Conservation (phyloP, 2,888 invertebrate genomes). For the Agrilus cyanescens region DNA sequence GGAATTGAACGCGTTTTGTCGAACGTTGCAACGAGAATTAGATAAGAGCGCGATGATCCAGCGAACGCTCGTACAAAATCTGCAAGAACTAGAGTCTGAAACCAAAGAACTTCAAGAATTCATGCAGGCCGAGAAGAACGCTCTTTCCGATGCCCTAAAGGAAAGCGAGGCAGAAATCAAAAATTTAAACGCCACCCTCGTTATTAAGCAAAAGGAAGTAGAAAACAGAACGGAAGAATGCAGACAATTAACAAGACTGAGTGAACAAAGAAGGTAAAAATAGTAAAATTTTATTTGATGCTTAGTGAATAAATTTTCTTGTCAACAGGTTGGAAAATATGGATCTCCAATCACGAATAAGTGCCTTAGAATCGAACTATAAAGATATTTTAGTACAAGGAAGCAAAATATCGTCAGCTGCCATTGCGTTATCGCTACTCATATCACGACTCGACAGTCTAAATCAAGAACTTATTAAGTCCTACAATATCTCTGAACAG, state of each 20-base stretch:
- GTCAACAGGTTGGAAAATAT: conserved; percentile 50
- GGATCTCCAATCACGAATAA: conserved; percentile 51
- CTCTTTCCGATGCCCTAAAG: conserved; percentile 64
- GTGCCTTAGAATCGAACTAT: conserved; percentile 48
- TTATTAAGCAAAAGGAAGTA: conserved; percentile 43
- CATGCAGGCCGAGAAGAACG: conserved; percentile 72
- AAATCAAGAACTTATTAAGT: conserved; percentile 57
- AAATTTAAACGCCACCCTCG: conserved; percentile 25
- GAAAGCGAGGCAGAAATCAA: conserved; percentile 60
- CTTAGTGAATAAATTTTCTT: not conserved
- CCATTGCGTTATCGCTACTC: conserved; percentile 56
- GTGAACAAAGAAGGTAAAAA: conserved; percentile 62
- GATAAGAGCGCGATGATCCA: conserved; percentile 57
- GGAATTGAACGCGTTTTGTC: conserved; percentile 54
- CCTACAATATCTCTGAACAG: conserved; percentile 63
- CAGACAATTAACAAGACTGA: conserved; percentile 63
- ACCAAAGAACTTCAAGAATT: conserved; percentile 79
- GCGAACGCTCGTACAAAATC: conserved; percentile 56
- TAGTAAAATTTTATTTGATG: not conserved
- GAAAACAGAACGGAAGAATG: conserved; percentile 62
- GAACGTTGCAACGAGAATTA: conserved; percentile 57
- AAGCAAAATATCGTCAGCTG: conserved; percentile 55
- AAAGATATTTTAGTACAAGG: conserved; percentile 55
- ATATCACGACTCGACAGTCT: conserved; percentile 57
- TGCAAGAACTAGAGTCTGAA: conserved; percentile 68